Evolutionary conservation across 2,113 vertebrate genomes (phyloP).

Genomic region (Romanogobio albipinnatus): DNA sequence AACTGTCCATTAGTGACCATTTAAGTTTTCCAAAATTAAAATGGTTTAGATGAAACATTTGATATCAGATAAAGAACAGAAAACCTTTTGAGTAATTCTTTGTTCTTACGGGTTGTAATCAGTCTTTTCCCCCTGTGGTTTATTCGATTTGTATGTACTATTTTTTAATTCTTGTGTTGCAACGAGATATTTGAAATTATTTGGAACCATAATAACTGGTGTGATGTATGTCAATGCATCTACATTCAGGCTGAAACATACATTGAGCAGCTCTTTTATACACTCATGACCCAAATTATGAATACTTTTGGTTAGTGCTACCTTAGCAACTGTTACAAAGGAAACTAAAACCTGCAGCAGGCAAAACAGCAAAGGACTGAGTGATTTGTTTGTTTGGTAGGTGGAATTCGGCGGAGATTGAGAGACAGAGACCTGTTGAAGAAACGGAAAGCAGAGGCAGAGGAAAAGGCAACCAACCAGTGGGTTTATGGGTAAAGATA

Average conservation of each 20-base stretch:
- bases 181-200: no score
- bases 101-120: neutral
- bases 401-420: conserved; percentile 73
- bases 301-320: neutral
- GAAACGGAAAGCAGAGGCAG: conserved; percentile 86
- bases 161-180: no score
- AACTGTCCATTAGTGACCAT: neutral
- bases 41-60: neutral
- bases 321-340: neutral
- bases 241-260: neutral
- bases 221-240: neutral
- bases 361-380: conserved; percentile 18
- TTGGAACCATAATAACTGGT: neutral
- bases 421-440: conserved; percentile 86
- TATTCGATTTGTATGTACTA: neutral
- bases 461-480: conserved; percentile 82
- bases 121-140: neutral
- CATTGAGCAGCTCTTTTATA: neutral
- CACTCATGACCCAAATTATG: neutral
- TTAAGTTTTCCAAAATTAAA: neutral
- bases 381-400: conserved; percentile 58
- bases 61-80: neutral
- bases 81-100: neutral
- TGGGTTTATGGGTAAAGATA: conserved; percentile 85
- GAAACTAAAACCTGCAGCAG: neutral